Base-by-base conservation (phyloP, 2,888 invertebrate genomes). In the Eristalis arbustorum region DNA sequence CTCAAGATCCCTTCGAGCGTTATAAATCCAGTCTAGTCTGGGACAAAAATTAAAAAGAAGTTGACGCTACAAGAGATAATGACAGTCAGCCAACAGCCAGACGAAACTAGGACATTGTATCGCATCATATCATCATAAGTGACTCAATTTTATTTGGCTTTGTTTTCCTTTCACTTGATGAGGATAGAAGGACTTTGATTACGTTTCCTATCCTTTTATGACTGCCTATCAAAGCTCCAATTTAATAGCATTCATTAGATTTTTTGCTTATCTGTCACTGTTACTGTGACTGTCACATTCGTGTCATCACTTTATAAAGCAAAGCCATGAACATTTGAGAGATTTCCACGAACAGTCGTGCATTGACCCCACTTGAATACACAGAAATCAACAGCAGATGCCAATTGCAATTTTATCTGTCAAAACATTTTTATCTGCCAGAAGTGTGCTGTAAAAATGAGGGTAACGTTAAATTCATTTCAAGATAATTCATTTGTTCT, bases 31-130 rank as follows among this genome's bases (percentile, higher is more conserved):
- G 59, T 25, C 23, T 23, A 59, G 11, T 25, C 13, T 6, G 25
- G 3, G 25, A 25, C n/a, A 13, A 56, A n/a, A 13, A 11, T 23
- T 25, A 13, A 28, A 14, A 25, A 23, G 14, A 23, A 69, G 77
- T 63, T 69, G 63, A 63, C 62, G 56, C n/a, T 37, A 77, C 68
- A 77, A 77, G 69, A 69, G 57, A 77, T 63, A 69, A 69, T 69
- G 57, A 69, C 28, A 22, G 34, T 28, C 42, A 13, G 42, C 10
- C 61, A 34, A 49, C 56, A 62, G 49, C 49, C 61, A 18, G 63
- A 63, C 63, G 62, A 63, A 63, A 57, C 25, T 56, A 63, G 68
- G 62, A 77, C 31, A 56, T 61, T 59, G 40, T 56, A 18, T 28
- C 37, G 57, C 28, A 34, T 61, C 28, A 31, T n/a, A n/a, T n/a